These are phyloP conservation scores for Anthoscopus minutus DNA, from an alignment of 2,113 vertebrate genomes.

Conservation along the genomic window DNA sequence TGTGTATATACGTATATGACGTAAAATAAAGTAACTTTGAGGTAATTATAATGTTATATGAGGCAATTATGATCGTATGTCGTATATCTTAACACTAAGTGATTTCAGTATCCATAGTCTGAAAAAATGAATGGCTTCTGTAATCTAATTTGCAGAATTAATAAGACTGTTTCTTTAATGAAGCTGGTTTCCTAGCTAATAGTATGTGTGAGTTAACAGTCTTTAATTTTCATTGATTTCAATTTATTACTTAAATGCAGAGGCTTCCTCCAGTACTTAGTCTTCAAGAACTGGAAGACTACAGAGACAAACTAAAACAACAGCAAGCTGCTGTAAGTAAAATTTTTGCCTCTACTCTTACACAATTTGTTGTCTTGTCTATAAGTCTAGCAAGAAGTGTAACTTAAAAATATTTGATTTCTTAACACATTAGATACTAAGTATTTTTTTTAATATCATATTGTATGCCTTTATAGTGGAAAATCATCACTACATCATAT, in stretches of 20 bases:
- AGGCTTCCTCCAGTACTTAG: constrained; percentile 89
- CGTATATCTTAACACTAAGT: neutral
- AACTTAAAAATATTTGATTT: neutral
- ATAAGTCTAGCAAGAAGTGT: neutral
- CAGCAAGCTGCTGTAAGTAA: constrained; percentile 93
- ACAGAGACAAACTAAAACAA: constrained; percentile 90
- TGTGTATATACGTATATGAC: neutral
- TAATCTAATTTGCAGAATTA: too few relatives aligned
- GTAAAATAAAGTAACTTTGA: neutral
- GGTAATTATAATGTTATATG: neutral
- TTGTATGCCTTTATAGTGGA: neutral
- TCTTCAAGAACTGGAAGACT: constrained; percentile 91
- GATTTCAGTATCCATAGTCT: neutral
- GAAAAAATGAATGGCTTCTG: neutral
- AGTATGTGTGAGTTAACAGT: neutral
- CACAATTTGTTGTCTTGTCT: neutral
- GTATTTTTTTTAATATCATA: neutral
- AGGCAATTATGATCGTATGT: neutral
- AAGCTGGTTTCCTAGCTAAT: neutral
- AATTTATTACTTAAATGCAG: constrained; percentile 63
- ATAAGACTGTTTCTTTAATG: neutral
- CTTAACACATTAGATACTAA: neutral
- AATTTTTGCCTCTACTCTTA: neutral
- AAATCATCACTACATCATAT: neutral
- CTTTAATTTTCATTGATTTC: neutral